Percentiles rank a stretch among this genome's conserved stretches.
Evolutionary conservation across 2,888 invertebrate species (phyloP).

Genomic region (Apantesis nais): DNA sequence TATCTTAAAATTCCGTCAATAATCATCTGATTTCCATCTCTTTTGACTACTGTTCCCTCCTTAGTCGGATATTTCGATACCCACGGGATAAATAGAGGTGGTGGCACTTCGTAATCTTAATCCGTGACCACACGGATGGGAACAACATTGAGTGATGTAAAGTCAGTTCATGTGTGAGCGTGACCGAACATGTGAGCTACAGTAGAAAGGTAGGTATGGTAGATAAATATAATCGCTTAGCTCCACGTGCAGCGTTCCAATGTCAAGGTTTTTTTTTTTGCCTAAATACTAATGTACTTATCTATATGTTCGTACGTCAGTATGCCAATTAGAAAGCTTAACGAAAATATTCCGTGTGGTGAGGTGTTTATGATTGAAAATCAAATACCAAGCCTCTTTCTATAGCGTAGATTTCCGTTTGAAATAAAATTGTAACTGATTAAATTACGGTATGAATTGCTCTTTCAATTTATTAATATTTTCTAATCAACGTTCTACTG

Average conservation of each 20-base stretch:
- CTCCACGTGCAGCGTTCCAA: conserved; percentile 29
- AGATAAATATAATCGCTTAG: conserved; percentile 11
- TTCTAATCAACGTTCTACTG: too few species aligned
- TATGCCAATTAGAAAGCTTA: not conserved
- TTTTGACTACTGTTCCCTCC: too few species aligned
- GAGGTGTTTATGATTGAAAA: not conserved
- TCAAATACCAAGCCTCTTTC: not conserved
- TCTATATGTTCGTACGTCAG: not conserved
- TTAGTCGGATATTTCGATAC: too few species aligned
- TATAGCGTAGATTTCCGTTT: not conserved
- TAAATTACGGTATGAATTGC: too few species aligned
- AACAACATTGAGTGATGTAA: too few species aligned
- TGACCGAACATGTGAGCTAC: conserved; percentile 4
- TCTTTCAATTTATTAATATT: too few species aligned
- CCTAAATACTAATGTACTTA: conserved; percentile 8
- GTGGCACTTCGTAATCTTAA: too few species aligned
- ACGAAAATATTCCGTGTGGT: not conserved
- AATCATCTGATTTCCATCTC: too few species aligned
- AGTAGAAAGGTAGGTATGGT: not conserved
- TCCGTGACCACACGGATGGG: too few species aligned
- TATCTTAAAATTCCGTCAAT: too few species aligned
- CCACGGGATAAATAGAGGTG: too few species aligned
- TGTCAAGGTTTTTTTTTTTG: conserved; percentile 28
- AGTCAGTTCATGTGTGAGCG: not conserved
- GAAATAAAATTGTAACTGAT: not conserved